These are phyloP conservation scores for Eremobia ochroleuca DNA, from an alignment of 2,888 invertebrate genomes.

Conservation along the genomic window DNA sequence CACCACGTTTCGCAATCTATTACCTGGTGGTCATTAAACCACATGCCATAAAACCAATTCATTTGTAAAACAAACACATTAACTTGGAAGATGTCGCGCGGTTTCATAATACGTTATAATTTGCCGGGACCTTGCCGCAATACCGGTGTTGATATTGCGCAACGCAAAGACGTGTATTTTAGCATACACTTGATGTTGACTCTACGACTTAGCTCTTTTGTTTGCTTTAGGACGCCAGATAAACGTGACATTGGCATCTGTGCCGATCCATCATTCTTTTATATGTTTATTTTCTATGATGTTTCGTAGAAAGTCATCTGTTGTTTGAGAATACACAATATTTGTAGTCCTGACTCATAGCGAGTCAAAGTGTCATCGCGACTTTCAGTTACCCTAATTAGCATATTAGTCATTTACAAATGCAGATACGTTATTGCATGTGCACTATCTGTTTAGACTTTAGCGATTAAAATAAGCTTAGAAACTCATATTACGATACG, in stretches of 20 bases:
- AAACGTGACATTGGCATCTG: slow-evolving; percentile 69
- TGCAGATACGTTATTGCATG: slow-evolving; percentile 1
- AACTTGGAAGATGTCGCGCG: slow-evolving; percentile 63
- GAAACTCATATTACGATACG: slow-evolving; percentile 1
- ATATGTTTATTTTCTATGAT: slow-evolving; percentile 42
- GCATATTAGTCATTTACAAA: slow-evolving; percentile 29
- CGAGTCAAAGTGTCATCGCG: slow-evolving; percentile 15
- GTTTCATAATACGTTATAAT: slow-evolving; percentile 70
- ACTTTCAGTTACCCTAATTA: slow-evolving; percentile 32
- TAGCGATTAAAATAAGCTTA: slow-evolving; percentile 40
- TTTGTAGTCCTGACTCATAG: slow-evolving; percentile 31
- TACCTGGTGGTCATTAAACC: slow-evolving; percentile 46
- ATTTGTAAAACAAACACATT: slow-evolving; percentile 66
- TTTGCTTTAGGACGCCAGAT: slow-evolving; percentile 52
- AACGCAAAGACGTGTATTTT: slow-evolving; percentile 61
- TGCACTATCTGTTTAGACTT: slow-evolving; percentile 2
- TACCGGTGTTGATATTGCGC: slow-evolving; percentile 60
- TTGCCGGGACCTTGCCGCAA: slow-evolving; percentile 67
- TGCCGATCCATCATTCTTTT: slow-evolving; percentile 28
- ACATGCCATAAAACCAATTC: slow-evolving; percentile 53
- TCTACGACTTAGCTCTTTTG: slow-evolving; percentile 52
- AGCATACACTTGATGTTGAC: slow-evolving; percentile 63
- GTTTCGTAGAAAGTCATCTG: slow-evolving; percentile 44
- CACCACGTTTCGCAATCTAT: slow-evolving; percentile 18
- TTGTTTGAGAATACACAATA: slow-evolving; percentile 31